Conservation (phyloP, 2,113 vertebrate genomes). For the Eulemur rufifrons region DNA sequence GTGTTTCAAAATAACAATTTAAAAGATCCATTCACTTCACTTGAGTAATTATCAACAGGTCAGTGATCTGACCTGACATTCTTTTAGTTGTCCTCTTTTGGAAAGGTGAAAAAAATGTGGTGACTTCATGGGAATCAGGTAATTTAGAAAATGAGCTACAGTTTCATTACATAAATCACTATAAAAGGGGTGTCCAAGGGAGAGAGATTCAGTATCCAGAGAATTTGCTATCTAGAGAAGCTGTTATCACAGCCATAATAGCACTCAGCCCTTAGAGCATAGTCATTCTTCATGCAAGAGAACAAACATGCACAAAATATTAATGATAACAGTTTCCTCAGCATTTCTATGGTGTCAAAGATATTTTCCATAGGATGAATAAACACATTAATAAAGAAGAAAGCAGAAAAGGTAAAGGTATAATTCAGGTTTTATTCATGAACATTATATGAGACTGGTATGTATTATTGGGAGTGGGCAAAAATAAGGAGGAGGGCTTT, state of each 20-base stretch:
- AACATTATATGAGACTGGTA: background rate
- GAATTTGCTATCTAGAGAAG: background rate
- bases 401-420: background rate
- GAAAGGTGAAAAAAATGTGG: background rate
- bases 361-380: background rate
- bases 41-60: background rate
- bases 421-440: background rate
- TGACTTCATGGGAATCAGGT: background rate
- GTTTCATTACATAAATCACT: background rate
- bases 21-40: background rate
- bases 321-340: background rate
- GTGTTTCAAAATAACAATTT: conserved; percentile 5
- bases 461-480: background rate
- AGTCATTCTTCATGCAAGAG: background rate
- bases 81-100: background rate
- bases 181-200: background rate
- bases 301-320: background rate
- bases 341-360: background rate
- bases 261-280: background rate
- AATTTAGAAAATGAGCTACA: conserved; percentile 2
- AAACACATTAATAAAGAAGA: background rate
- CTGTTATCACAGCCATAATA: background rate
- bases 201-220: background rate
- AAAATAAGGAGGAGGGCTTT: fast-evolving
- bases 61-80: background rate